These are phyloP conservation scores for Byasa hedistus DNA, from an alignment of 2,888 invertebrate species.

Conservation along the genomic window DNA sequence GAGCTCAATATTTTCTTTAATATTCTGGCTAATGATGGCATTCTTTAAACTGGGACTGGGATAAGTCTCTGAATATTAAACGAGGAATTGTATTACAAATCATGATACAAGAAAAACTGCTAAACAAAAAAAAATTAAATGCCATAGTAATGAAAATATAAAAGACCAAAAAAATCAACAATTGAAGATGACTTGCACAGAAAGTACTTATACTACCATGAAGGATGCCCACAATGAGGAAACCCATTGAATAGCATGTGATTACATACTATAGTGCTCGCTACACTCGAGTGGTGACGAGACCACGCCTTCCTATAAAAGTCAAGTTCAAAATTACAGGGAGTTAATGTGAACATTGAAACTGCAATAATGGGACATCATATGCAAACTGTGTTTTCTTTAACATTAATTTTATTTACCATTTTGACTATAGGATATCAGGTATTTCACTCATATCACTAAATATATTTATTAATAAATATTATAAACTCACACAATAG, in stretches of 20 bases:
- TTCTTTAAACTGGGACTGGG: too few relatives aligned
- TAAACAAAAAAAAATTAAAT: not conserved
- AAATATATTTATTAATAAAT: not conserved
- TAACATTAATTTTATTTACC: slow-evolving; percentile 44
- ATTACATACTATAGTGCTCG: slow-evolving; percentile 61
- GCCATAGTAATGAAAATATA: not conserved
- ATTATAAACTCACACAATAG: not conserved
- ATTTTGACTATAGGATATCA: slow-evolving; percentile 48
- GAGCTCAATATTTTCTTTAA: too few relatives aligned
- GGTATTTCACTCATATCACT: slow-evolving; percentile 39
- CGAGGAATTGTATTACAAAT: too few relatives aligned
- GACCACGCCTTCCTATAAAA: slow-evolving; percentile 76
- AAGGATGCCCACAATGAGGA: slow-evolving; percentile 30
- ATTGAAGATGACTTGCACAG: slow-evolving; percentile 26
- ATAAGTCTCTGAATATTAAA: too few relatives aligned
- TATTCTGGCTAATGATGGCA: too few relatives aligned
- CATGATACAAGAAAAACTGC: too few relatives aligned
- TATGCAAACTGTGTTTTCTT: slow-evolving; percentile 27
- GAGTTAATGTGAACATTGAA: slow-evolving; percentile 52
- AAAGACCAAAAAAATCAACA: slow-evolving; percentile 11
- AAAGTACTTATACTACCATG: slow-evolving; percentile 24
- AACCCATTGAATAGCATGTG: slow-evolving; percentile 48
- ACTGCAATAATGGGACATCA: slow-evolving; percentile 55
- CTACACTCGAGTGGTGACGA: slow-evolving; percentile 46
- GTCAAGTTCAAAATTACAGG: slow-evolving; percentile 74